These are phyloP conservation scores for Haemorhous mexicanus DNA, from an alignment of 2,113 vertebrate species.

Conservation along the genomic window DNA sequence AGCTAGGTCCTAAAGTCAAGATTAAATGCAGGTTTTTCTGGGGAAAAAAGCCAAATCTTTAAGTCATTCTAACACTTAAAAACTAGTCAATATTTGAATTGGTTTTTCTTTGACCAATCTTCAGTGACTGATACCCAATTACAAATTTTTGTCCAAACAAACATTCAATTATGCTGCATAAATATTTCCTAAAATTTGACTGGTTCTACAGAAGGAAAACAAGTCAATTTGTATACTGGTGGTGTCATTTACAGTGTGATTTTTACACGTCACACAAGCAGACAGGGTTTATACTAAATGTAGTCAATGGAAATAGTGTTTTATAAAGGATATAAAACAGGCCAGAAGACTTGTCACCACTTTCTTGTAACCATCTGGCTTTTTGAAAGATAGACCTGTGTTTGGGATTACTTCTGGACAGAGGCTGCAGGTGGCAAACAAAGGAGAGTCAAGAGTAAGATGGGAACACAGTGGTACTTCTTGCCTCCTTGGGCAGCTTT, in stretches of 20 bases:
- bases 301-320: not conserved
- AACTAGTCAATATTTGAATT: not conserved
- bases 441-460: not conserved
- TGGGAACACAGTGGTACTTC: not conserved
- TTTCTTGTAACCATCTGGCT: not conserved
- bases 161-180: not conserved
- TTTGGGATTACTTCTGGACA: not conserved
- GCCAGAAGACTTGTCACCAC: not conserved
- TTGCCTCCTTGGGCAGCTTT: not conserved
- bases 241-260: not conserved
- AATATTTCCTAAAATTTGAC: not conserved
- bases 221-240: not conserved
- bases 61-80: not conserved
- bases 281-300: not conserved
- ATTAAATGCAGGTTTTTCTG: not conserved
- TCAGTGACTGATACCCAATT: not conserved
- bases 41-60: not conserved
- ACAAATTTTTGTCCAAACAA: not conserved
- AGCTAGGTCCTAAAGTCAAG: not conserved
- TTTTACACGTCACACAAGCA: not conserved
- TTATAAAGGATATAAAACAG: not conserved
- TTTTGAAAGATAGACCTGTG: not conserved
- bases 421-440: not conserved
- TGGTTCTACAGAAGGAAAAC: not conserved
- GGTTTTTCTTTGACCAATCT: not conserved